phyloP scores from a whole-genome alignment of 2,797 vertebrate species.

The Crenuchus spilurus region DNA sequence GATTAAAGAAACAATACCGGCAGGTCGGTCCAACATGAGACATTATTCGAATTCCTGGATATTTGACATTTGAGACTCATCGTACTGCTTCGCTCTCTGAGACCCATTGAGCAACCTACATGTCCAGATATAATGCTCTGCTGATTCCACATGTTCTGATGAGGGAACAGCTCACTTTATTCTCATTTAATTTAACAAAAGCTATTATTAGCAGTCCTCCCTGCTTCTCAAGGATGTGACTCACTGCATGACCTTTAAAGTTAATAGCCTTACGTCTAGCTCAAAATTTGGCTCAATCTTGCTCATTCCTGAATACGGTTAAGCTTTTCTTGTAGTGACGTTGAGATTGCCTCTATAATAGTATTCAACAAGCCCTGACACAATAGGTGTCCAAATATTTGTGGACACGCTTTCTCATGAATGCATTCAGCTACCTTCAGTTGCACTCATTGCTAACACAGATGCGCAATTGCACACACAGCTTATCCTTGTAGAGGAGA shows the following conservation, averaged over 20 bases:
- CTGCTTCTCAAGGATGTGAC: constrained; percentile 29
- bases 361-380: not conserved
- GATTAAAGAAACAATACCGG: not conserved
- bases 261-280: constrained; percentile 19
- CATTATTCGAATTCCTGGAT: not conserved
- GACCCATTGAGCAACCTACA: not conserved
- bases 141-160: constrained; percentile 28
- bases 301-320: not conserved
- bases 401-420: too few relatives aligned
- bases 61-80: not conserved
- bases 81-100: not conserved
- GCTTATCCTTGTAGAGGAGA: too few relatives aligned
- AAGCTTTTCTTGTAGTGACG: not conserved
- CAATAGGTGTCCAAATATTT: too few relatives aligned
- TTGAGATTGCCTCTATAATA: not conserved
- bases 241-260: constrained; percentile 32
- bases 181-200: constrained; percentile 32
- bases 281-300: constrained; percentile 11
- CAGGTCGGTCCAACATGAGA: not conserved
- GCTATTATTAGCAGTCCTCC: constrained; percentile 31
- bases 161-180: constrained; percentile 27
- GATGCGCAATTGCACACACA: too few relatives aligned
- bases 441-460: too few relatives aligned
- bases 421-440: too few relatives aligned
- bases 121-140: constrained; percentile 1